phyloP scores from a whole-genome alignment of 2,113 vertebrate species.

The Bucco capensis region DNA sequence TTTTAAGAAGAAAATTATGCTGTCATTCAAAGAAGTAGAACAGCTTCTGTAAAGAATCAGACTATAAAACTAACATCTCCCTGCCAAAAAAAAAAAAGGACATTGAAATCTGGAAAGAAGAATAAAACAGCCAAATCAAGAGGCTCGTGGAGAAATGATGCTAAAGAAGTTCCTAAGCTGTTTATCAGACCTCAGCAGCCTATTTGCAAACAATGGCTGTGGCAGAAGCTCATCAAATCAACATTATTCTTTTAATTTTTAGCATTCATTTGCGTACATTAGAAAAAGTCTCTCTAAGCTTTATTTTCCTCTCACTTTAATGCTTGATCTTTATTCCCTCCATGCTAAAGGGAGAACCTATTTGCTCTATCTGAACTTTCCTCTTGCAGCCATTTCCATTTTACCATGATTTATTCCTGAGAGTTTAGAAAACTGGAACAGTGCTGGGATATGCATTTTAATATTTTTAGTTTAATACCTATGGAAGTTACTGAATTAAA shows the following conservation, averaged over 20 bases:
- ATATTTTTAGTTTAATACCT: neutral
- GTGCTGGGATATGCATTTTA: neutral
- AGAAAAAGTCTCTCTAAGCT: neutral
- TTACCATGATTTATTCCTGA: neutral
- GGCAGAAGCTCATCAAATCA: slow-evolving; percentile 19
- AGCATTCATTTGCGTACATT: neutral
- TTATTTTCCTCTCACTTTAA: neutral
- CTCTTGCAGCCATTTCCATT: neutral
- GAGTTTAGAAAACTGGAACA: neutral
- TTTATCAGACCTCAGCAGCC: slow-evolving; percentile 39
- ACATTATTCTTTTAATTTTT: slow-evolving; percentile 35
- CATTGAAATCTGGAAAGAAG: neutral
- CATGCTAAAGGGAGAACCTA: neutral
- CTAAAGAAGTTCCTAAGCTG: slow-evolving; percentile 20
- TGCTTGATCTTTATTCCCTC: neutral
- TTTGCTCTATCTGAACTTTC: neutral
- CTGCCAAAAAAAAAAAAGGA: neutral
- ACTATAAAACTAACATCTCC: neutral
- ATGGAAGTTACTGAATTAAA: neutral
- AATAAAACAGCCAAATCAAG: neutral
- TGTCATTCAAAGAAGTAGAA: neutral
- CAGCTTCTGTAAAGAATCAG: neutral
- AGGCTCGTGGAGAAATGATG: neutral
- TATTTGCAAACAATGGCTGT: slow-evolving; percentile 9
- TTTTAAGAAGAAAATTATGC: neutral